Evolutionary conservation across 2,113 vertebrate species (phyloP), one percentile per base, ranked within the genome.

Genomic region (Eulacestoma nigropectus): DNA sequence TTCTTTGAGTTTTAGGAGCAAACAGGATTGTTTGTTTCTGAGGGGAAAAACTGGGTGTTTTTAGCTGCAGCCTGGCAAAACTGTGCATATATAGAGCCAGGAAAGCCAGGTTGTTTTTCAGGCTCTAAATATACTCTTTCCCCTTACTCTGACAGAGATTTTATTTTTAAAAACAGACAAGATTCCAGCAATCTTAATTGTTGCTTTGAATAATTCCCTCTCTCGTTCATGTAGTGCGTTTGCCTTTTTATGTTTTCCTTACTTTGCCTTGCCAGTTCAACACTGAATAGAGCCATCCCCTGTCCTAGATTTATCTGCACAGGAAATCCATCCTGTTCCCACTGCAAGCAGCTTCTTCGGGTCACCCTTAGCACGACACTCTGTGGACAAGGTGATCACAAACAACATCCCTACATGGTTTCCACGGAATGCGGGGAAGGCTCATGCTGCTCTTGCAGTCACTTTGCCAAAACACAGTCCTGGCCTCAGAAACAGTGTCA

Each of bases 91-190:
- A 80, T 1, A 93, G 82, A 87, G 85, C 90, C 88, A 96, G 92
- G 52, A 95, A 93, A 93, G 73, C 42, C 79, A 96, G 78, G 93
- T 88, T 96, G 86, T 74, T 95, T 95, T 91, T 72, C 83, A 90
- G 60, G 42, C 42, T 93, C 84, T 93, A 95, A 95, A 86, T 90
- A 86, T 70, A 67, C 63, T 83, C 67, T 67, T 90, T 81, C 33
- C 59, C 33, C 55, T 92, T 80, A 67, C 39, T 90, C 55, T 86
- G 86, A 93, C 55, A 39, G 82, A 89, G 83, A 78, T 75, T 92
- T 93, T 95, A 84, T 96, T 97, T 95, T 95, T 89, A 87, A 92
- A 95, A 90, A 37, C 80, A 93, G 91, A 86, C 46, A 69, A 88
- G 59, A 75, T 87, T 92, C 83, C 89, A 70, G 64, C 55, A 70